phyloP scores from a whole-genome alignment of 2,888 invertebrate genomes.

The Ctenicera cuprea region DNA sequence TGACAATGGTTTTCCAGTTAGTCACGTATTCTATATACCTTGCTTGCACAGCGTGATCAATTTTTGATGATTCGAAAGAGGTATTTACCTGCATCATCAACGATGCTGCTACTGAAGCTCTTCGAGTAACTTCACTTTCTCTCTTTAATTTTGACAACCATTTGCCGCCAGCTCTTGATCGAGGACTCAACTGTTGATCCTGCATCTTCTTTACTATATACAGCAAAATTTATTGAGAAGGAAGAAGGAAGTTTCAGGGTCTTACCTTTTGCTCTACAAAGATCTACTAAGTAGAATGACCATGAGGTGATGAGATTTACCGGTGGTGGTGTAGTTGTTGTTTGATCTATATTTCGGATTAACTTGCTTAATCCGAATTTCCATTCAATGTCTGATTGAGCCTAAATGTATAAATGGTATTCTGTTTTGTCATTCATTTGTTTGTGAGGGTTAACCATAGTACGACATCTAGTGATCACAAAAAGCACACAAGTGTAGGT shows the following conservation, averaged over 20 bases:
- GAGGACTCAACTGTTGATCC: slow-evolving; percentile 86
- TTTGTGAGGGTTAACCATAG: slow-evolving; percentile 2
- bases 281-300: slow-evolving; percentile 88
- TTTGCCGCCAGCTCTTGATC: slow-evolving; percentile 90
- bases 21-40: slow-evolving; percentile 90
- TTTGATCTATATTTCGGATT: slow-evolving; percentile 98
- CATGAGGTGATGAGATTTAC: slow-evolving; percentile 97
- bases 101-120: slow-evolving; percentile 85
- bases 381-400: slow-evolving; percentile 99
- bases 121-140: slow-evolving; percentile 84
- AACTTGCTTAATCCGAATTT: slow-evolving; percentile 99
- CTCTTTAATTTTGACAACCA: slow-evolving; percentile 92
- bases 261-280: slow-evolving; percentile 79
- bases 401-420: slow-evolving; percentile 75
- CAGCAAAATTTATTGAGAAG: neutral
- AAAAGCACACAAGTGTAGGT: slow-evolving; percentile 13
- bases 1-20: slow-evolving; percentile 93
- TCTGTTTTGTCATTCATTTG: neutral
- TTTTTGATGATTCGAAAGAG: slow-evolving; percentile 88
- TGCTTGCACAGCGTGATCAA: slow-evolving; percentile 78
- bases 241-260: neutral
- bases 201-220: slow-evolving; percentile 74
- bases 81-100: slow-evolving; percentile 89
- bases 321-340: slow-evolving; percentile 98
- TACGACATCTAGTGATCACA: slow-evolving; percentile 23